Base-by-base conservation (phyloP, 2,888 invertebrate genomes). In the Luffia ferchaultella region DNA sequence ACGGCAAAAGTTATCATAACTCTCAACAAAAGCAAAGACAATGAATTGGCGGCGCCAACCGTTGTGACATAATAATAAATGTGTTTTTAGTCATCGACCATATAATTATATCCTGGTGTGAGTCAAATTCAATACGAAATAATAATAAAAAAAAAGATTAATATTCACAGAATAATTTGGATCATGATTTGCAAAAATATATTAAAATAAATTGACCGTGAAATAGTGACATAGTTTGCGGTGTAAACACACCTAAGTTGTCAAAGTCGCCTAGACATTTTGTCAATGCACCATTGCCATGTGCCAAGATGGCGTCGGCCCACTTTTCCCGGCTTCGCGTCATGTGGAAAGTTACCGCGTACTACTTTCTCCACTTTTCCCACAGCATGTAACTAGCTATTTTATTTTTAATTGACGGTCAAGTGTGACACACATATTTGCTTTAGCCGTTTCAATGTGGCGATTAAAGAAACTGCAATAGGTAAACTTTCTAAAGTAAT, bases 311-410 rank as follows among this genome's bases (percentile, higher is more conserved):
- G 57, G 52, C 20, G 20, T 46, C 68, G 82, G 65, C 82, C 80
- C 67, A 83, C 83, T 79, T 82, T 79, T 82, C 75, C 73, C 73
- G 73, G 67, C 64, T 67, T 63, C 67, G 65, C 69, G 74, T 30
- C 30, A 30, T 73, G 74, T 82, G 82, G 83, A 83, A 83, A 83
- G 83, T 83, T 82, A 78, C 79, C 68, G 66, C 73, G 82, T 73
- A 79, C 83, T 83, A 82, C 83, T 83, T 83, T 83, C 83, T 80
- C 83, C 73, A 73, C 80, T 80, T 79, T 82, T 30, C 30, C 30
- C 12, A 3, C 30, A 30, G 12, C 30, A 12, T 62, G 68, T 61
- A 65, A 62, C 66, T 68, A 67, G 64, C 64, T 67, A 67, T 64
- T 71, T 66, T 63, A 66, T 63, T 67, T 68, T 60, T 60, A 30